Evolutionary conservation across 2,888 invertebrate species (phyloP).

Genomic region (Acleris emargana): DNA sequence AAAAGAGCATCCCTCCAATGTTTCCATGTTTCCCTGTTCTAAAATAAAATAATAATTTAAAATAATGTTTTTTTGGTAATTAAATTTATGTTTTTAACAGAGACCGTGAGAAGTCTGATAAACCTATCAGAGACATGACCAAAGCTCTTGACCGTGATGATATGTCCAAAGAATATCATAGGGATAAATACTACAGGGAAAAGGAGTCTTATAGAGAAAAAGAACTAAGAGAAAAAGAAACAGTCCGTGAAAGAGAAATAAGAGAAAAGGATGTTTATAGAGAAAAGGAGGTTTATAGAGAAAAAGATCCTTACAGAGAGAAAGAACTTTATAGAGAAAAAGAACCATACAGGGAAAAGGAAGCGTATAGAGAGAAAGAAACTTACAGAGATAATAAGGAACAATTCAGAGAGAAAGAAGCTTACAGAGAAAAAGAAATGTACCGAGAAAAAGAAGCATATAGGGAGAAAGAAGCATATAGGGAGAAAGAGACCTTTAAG

Average conservation of each 20-base stretch:
- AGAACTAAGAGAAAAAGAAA: conserved; percentile 47
- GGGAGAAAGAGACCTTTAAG: conserved; percentile 73
- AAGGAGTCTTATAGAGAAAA: conserved; percentile 64
- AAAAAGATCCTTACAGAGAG: conserved; percentile 53
- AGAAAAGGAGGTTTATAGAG: conserved; percentile 44
- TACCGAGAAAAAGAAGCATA: conserved; percentile 51
- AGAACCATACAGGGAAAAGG: conserved; percentile 55
- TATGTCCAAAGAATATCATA: conserved; percentile 75
- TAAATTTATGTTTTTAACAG: conserved; percentile 60
- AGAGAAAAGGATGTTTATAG: conserved; percentile 62
- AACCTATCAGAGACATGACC: conserved; percentile 67
- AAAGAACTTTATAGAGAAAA: conserved; percentile 61
- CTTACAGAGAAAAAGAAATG: conserved; percentile 62
- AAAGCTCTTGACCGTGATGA: conserved; percentile 74
- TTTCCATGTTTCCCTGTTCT: too few relatives aligned
- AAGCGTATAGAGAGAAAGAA: conserved; percentile 52
- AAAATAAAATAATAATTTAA: too few relatives aligned
- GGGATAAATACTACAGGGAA: conserved; percentile 74
- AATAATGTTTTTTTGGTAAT: neutral
- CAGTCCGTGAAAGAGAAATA: conserved; percentile 53
- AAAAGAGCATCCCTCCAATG: too few relatives aligned
- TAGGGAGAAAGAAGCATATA: conserved; percentile 67
- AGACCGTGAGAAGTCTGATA: conserved; percentile 77
- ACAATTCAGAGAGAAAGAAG: conserved; percentile 54
- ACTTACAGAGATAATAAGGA: conserved; percentile 59